Conservation (phyloP, 2,888 invertebrate genomes). For the Arctia plantaginis region DNA sequence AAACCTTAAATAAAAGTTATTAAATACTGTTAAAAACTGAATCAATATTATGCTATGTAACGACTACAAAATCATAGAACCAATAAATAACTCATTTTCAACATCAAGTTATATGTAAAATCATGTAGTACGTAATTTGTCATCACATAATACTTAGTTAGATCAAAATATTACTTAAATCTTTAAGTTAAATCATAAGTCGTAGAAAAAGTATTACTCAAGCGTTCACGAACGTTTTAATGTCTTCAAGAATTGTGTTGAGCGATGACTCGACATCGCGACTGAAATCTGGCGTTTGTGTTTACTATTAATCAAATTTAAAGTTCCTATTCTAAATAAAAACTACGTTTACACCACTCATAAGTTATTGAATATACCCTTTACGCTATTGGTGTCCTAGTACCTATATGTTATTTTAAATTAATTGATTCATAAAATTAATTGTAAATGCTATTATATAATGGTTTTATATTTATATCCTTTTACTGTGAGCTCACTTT, state of each 20-base stretch:
- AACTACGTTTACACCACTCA: slow-evolving; percentile 18
- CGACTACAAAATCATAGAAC: no score
- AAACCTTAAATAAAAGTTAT: no score
- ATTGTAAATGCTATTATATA: no score
- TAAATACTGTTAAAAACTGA: no score
- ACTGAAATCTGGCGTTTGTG: slow-evolving; percentile 58
- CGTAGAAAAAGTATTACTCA: slow-evolving; percentile 30
- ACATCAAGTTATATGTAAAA: neutral
- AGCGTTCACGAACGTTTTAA: slow-evolving; percentile 54
- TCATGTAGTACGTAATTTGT: neutral
- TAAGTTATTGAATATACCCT: neutral
- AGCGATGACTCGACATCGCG: slow-evolving; percentile 62
- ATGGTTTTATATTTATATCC: no score
- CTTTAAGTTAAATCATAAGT: neutral
- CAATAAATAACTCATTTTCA: no score
- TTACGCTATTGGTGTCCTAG: neutral
- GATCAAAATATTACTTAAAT: neutral
- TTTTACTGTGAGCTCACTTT: no score
- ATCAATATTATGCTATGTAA: no score
- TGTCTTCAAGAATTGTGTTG: slow-evolving; percentile 63
- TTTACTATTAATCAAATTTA: slow-evolving; percentile 63
- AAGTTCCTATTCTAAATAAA: slow-evolving; percentile 45
- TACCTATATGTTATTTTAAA: neutral
- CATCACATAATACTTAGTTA: neutral
- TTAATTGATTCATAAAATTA: no score